These are phyloP conservation scores for Drosophila simulans DNA, from an alignment of 1,140 invertebrate species.

Conservation along the genomic window DNA sequence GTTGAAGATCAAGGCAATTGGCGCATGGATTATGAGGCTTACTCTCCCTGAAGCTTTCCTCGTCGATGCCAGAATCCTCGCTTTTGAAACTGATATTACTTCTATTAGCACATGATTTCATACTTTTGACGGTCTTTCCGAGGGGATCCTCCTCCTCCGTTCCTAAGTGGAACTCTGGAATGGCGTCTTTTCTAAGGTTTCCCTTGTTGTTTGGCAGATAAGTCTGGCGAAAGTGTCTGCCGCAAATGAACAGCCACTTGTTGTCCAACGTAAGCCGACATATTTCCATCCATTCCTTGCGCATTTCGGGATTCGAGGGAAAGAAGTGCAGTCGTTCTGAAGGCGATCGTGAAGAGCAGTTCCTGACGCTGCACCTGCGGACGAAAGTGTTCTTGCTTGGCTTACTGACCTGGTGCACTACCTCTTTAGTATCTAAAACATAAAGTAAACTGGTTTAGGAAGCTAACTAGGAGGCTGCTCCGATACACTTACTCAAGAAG, in stretches of 20 bases:
- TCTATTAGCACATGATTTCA: background rate
- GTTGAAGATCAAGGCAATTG: conserved; percentile 4
- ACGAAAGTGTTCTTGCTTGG: conserved; percentile 4
- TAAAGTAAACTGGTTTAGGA: background rate
- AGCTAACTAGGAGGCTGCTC: background rate
- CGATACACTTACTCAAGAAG: conserved; percentile 1
- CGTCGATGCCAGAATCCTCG: conserved; percentile 36
- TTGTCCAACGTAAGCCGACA: conserved; percentile 5
- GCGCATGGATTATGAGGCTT: conserved; percentile 1
- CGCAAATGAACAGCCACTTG: conserved; percentile 31
- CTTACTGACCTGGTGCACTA: background rate
- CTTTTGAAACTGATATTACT: conserved; percentile 5
- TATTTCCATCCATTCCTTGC: conserved; percentile 16
- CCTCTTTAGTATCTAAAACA: conserved; percentile 3
- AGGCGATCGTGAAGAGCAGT: conserved; percentile 16
- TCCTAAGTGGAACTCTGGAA: conserved; percentile 20
- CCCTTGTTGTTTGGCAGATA: conserved; percentile 23
- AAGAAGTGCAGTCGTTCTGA: conserved; percentile 27
- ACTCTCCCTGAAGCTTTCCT: conserved; percentile 17
- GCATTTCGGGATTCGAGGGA: conserved; percentile 22
- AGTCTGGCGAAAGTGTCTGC: conserved; percentile 20
- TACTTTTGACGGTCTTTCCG: background rate
- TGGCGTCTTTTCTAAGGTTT: conserved; percentile 17
- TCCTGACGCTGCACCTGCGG: conserved; percentile 15
- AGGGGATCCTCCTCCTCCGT: conserved; percentile 17